Evolutionary conservation across 2,797 vertebrate species (phyloP).

Genomic region (Chaetodon trifasciatus): DNA sequence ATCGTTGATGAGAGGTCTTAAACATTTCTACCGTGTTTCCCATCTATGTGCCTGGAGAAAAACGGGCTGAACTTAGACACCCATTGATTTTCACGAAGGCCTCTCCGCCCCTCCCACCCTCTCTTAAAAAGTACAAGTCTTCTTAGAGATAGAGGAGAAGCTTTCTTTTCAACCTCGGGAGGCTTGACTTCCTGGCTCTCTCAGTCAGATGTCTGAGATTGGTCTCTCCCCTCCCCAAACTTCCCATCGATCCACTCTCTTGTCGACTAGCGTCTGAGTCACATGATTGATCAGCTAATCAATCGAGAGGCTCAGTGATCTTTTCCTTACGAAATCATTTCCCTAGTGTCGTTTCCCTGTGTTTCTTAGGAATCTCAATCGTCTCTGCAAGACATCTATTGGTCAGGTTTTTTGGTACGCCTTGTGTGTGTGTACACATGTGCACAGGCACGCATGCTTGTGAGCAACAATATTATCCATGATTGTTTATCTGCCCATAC

Average conservation of each 20-base stretch:
- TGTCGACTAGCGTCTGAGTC: constrained; percentile 65
- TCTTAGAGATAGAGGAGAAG: constrained; percentile 47
- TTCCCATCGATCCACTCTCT: constrained; percentile 62
- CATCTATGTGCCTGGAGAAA: constrained; percentile 22
- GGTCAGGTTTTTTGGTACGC: neutral
- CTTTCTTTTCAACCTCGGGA: constrained; percentile 55
- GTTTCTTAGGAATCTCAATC: constrained; percentile 10
- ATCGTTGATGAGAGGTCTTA: neutral
- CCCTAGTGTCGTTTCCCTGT: constrained; percentile 1
- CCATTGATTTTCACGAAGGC: constrained; percentile 57
- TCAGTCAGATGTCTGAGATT: constrained; percentile 67
- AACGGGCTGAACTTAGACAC: constrained; percentile 41
- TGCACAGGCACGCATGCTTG: constrained; percentile 15
- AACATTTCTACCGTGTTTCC: neutral
- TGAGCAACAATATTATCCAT: constrained; percentile 49
- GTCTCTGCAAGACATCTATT: constrained; percentile 19
- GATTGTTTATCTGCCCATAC: constrained; percentile 64
- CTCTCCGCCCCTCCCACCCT: constrained; percentile 13
- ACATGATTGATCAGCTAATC: constrained; percentile 80
- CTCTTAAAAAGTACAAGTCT: constrained; percentile 56
- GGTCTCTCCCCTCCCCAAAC: constrained; percentile 58
- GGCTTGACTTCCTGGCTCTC: constrained; percentile 60
- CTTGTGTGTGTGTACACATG: neutral
- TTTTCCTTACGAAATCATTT: constrained; percentile 36
- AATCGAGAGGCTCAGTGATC: constrained; percentile 60